These are phyloP conservation scores for Anticlea derivata DNA, from an alignment of 2,888 invertebrate species.

Conservation along the genomic window DNA sequence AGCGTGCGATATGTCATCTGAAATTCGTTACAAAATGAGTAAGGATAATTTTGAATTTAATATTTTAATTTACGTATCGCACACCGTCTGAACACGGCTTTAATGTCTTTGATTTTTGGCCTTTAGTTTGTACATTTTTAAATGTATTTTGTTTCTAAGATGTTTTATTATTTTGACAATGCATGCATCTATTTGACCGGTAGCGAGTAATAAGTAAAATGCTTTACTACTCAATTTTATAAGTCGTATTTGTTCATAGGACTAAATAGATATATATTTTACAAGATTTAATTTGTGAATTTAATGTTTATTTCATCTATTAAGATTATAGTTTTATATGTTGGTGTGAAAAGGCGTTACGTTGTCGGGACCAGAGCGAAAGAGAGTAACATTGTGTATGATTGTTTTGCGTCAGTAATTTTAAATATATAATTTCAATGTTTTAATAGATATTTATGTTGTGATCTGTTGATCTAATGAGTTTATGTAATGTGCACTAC, in stretches of 20 bases:
- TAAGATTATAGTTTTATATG: constrained; percentile 44
- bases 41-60: too few relatives aligned
- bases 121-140: too few relatives aligned
- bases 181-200: neutral
- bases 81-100: too few relatives aligned
- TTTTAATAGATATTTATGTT: constrained; percentile 55
- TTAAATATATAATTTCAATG: constrained; percentile 40
- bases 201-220: too few relatives aligned
- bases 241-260: neutral
- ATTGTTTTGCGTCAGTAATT: constrained; percentile 51
- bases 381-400: constrained; percentile 52
- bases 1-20: too few relatives aligned
- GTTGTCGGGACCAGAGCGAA: constrained; percentile 68
- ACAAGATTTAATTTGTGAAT: constrained; percentile 8
- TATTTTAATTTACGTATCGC: too few relatives aligned
- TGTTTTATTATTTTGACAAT: constrained; percentile 9
- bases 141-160: constrained; percentile 2
- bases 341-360: constrained; percentile 52
- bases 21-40: too few relatives aligned
- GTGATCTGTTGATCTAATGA: constrained; percentile 68
- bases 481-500: constrained; percentile 62
- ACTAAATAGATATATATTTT: neutral
- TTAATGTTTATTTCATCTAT: constrained; percentile 7
- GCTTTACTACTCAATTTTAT: too few relatives aligned
- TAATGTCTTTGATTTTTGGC: too few relatives aligned